These are phyloP conservation scores for Pachypanchax playfairii DNA, from an alignment of 2,113 vertebrate genomes.

Conservation along the genomic window DNA sequence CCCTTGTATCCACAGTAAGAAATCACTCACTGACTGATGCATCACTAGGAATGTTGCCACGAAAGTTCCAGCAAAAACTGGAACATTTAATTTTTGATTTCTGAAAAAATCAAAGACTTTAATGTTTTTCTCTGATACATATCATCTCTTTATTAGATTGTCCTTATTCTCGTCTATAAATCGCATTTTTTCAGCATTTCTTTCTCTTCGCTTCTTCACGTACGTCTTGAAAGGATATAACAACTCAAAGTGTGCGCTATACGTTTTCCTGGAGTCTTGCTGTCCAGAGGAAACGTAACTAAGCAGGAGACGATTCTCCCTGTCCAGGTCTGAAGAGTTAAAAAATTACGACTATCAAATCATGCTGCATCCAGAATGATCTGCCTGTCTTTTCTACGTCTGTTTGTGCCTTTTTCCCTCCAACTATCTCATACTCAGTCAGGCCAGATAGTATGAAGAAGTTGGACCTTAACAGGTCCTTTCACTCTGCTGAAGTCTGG, in stretches of 20 bases:
- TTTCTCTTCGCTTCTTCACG: slow-evolving; percentile 14
- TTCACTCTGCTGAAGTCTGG: slow-evolving; percentile 22
- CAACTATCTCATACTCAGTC: slow-evolving; percentile 38
- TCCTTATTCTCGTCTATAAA: slow-evolving; percentile 20
- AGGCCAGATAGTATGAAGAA: slow-evolving; percentile 37
- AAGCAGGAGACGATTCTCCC: slow-evolving; percentile 54
- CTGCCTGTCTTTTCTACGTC: slow-evolving; percentile 17
- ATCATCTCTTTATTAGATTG: slow-evolving; percentile 15
- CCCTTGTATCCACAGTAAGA: no score
- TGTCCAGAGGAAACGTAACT: slow-evolving; percentile 49
- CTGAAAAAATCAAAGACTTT: neutral
- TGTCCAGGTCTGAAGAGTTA: slow-evolving; percentile 62
- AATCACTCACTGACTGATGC: no score
- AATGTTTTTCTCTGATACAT: neutral
- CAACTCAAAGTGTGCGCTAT: slow-evolving; percentile 19
- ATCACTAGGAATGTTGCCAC: no score
- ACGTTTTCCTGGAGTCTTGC: slow-evolving; percentile 48
- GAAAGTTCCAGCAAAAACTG: no score
- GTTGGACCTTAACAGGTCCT: slow-evolving; percentile 16
- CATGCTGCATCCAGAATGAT: slow-evolving; percentile 32
- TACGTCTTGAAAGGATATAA: slow-evolving; percentile 41
- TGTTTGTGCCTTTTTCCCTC: slow-evolving; percentile 11
- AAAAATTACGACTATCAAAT: slow-evolving; percentile 36
- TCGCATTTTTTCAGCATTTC: slow-evolving; percentile 16
- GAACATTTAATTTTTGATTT: no score